These are phyloP conservation scores for Pteropus rufus DNA, from an alignment of 2,797 vertebrate species.

Conservation along the genomic window DNA sequence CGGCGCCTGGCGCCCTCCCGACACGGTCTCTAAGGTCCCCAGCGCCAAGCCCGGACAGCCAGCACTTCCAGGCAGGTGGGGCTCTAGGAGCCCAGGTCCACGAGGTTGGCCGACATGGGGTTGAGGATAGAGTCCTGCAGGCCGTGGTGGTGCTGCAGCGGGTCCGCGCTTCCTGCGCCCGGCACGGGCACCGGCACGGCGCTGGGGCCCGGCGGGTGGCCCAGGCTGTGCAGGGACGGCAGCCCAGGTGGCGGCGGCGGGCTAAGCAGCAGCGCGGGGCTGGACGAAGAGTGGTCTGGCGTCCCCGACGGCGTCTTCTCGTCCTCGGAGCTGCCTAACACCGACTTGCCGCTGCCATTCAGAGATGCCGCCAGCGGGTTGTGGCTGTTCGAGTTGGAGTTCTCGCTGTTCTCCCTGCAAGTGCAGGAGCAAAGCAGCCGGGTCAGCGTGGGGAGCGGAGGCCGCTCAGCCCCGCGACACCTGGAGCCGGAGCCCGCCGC, in stretches of 20 bases:
- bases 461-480: neutral
- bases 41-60: neutral
- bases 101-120: slow-evolving; percentile 98
- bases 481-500: neutral
- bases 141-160: slow-evolving; percentile 93
- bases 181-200: slow-evolving; percentile 87
- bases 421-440: slow-evolving; percentile 42
- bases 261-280: slow-evolving; percentile 93
- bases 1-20: neutral
- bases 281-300: slow-evolving; percentile 95
- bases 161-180: slow-evolving; percentile 83
- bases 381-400: slow-evolving; percentile 97
- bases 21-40: neutral
- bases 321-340: slow-evolving; percentile 98
- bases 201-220: slow-evolving; percentile 96
- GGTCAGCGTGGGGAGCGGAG: slow-evolving; percentile 7
- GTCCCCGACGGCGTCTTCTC: slow-evolving; percentile 98
- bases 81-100: slow-evolving; percentile 97
- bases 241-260: slow-evolving; percentile 88
- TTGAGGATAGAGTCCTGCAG: slow-evolving; percentile 99
- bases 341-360: slow-evolving; percentile 97
- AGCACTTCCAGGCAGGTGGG: neutral
- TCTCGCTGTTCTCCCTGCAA: slow-evolving; percentile 98
- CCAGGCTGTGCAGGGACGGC: slow-evolving; percentile 93
- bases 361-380: slow-evolving; percentile 95